Base-by-base conservation (phyloP, 2,113 vertebrate genomes). In the Rhadina sibilatrix region DNA sequence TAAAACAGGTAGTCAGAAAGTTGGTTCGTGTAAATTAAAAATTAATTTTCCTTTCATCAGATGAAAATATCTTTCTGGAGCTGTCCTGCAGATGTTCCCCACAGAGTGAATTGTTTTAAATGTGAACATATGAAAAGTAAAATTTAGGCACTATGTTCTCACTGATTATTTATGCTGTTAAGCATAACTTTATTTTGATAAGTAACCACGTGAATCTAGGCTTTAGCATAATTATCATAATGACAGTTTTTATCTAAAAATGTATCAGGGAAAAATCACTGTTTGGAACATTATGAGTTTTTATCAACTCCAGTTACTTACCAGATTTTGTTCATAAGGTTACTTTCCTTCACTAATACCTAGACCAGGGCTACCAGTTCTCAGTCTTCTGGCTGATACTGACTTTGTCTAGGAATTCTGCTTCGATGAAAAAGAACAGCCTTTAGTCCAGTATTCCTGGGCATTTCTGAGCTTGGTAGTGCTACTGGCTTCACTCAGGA, bases 221-320 rank as follows among this genome's bases (percentile, higher is more conserved):
- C 28, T 61, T 87, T 59, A 61, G 23, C 2, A 1, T 59, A 59
- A 33, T 79, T 40, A 12, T 31, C 22, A 27, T 50, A 15, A 47
- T 69, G 19, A 35, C 6, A 56, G 5, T 31, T 78, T 85, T 83
- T 28, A 64, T 68, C 40, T 56, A 35, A 72, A 72, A 83, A 52
- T 0, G 0, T 40, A 28, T 31, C 9, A 2, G 44, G 21, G 14
- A 35, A 64, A 83, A 72, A 31, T 57, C 38, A 72, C 2, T 56
- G 6, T 89, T 86, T 72, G 38, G n/a, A 54, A 92, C 64, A 60
- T 12, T 54, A 61, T 31, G 6, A 68, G 6, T 37, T 91, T 84
- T 89, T 37, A 78, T 89, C 19, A 65, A n/a, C 21, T 84, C 7
- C 5, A 46, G 4, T 61, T 69, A 13, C 12, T 25, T 87, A 49